Evolutionary conservation across 1,140 invertebrate species (phyloP), one percentile per base, ranked within the genome.

Genomic region (Paralvinella palmiformis): DNA sequence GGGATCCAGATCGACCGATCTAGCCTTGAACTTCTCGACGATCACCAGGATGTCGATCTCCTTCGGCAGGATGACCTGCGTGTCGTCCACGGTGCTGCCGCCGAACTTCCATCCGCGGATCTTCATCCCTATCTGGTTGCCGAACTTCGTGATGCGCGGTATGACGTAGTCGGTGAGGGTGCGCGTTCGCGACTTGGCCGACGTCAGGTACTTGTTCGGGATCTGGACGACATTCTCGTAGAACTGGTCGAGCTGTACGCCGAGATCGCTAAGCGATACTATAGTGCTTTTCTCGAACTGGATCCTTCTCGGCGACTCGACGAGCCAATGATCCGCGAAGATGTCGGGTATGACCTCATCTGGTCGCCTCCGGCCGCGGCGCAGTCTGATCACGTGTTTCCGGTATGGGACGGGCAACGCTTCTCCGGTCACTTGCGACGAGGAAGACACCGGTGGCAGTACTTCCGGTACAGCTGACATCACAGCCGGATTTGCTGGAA

Each of bases 11-110:
- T 3, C 4, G 4, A 31, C 60, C 29, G 35, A 22, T 5, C n/a
- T 32, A 7, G 33, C 48, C 4, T 56, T 7, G 1, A 27, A 27
- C 5, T 33, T n/a, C 4, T 53, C 44, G 24, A 62, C 56, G 20
- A 53, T 31, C 44, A 62, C 15, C 6, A 62, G 17, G 17, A 62
- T 33, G 31, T 62, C 60, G 29, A 50, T 33, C 6, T 62, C 60
- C 44, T 59, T 58, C 24, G 37, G 20, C 0, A 17, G 6, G 24
- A 56, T 27, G n/a, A 62, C 60, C 17, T 32, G n/a, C n/a, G 44
- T 62, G 22, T 17, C 44, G 60, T 62, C 60, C 27, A 62, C 56
- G 20, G 48, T 15, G 33, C 60, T 62, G 7, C 60, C 60, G 27
- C 27, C n/a, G 31, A 17, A 52, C 4, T 57, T 24, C 44, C 5